A percentile compares a stretch with the other conserved stretches of the same genome.
These are phyloP conservation scores for Beris morrisii DNA, from an alignment of 2,888 invertebrate genomes.

Conservation along the genomic window DNA sequence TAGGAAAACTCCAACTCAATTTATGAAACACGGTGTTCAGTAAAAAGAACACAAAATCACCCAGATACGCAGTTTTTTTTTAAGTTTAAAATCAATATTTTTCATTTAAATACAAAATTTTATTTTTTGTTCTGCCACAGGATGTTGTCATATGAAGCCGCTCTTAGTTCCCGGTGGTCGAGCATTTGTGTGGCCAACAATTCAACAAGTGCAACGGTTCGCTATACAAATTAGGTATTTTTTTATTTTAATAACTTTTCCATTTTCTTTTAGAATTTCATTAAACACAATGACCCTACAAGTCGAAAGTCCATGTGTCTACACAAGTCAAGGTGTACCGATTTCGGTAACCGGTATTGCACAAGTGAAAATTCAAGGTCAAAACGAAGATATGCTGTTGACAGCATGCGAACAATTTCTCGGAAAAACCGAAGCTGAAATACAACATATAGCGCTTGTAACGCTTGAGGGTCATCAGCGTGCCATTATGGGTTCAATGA, in stretches of 20 bases:
- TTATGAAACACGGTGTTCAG: too few relatives aligned
- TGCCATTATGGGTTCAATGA: constrained; percentile 97
- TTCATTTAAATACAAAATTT: neutral
- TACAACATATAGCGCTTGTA: constrained; percentile 87
- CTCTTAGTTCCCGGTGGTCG: constrained; percentile 92
- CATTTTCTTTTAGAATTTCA: constrained; percentile 70
- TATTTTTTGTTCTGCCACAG: constrained; percentile 58
- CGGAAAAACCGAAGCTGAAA: constrained; percentile 84
- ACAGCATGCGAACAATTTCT: constrained; percentile 94
- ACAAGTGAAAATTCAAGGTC: constrained; percentile 83
- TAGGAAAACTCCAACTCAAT: too few relatives aligned
- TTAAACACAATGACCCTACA: constrained; percentile 96
- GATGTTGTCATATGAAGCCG: constrained; percentile 94
- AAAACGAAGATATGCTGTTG: constrained; percentile 71
- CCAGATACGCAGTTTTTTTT: too few relatives aligned
- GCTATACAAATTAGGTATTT: constrained; percentile 4
- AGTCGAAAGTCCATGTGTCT: constrained; percentile 93
- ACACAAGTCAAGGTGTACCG: constrained; percentile 94
- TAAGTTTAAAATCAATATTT: neutral
- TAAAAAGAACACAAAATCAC: too few relatives aligned
- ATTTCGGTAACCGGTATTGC: constrained; percentile 97
- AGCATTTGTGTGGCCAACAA: constrained; percentile 94
- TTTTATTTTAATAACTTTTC: constrained; percentile 24
- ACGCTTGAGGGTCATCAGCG: constrained; percentile 93
- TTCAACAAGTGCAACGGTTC: constrained; percentile 81